phyloP scores from a whole-genome alignment of 2,888 invertebrate genomes.

The Tenodera sinensis region DNA sequence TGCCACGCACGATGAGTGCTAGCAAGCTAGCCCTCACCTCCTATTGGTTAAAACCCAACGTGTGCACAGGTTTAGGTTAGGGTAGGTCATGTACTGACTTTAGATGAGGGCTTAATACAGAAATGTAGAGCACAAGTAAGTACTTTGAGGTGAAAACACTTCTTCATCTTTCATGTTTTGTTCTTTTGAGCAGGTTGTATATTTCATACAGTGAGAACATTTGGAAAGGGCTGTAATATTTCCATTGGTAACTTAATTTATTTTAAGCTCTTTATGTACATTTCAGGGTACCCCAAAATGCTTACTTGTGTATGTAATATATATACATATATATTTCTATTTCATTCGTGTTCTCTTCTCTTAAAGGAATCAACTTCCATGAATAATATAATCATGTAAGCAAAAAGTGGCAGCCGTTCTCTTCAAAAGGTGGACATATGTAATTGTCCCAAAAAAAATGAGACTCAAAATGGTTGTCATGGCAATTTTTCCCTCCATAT shows the following conservation, averaged over 20 bases:
- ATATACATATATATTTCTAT: slow-evolving; percentile 16
- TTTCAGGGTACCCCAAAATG: slow-evolving; percentile 3
- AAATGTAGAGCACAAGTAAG: slow-evolving; percentile 3
- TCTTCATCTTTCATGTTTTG: neutral
- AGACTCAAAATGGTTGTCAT: slow-evolving; percentile 20
- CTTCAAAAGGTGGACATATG: neutral
- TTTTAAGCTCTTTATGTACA: slow-evolving; percentile 15
- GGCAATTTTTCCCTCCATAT: slow-evolving; percentile 24
- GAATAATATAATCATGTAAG: neutral
- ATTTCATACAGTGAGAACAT: neutral
- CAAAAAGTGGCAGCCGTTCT: neutral
- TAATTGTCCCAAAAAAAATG: neutral
- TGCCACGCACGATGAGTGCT: neutral
- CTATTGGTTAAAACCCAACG: neutral
- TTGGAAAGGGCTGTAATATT: neutral
- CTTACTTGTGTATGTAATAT: slow-evolving; percentile 11
- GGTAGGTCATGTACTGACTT: neutral
- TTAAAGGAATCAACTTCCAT: slow-evolving; percentile 9
- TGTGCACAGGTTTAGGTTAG: slow-evolving; percentile 5
- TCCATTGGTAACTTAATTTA: neutral
- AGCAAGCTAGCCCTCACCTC: slow-evolving; percentile 11
- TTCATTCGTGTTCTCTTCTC: slow-evolving; percentile 8
- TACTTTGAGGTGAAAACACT: slow-evolving; percentile 11
- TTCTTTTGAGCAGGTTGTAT: neutral
- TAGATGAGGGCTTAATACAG: slow-evolving; percentile 8